Conservation (phyloP, 1,140 invertebrate genomes). For the Trichonephila clavata region DNA sequence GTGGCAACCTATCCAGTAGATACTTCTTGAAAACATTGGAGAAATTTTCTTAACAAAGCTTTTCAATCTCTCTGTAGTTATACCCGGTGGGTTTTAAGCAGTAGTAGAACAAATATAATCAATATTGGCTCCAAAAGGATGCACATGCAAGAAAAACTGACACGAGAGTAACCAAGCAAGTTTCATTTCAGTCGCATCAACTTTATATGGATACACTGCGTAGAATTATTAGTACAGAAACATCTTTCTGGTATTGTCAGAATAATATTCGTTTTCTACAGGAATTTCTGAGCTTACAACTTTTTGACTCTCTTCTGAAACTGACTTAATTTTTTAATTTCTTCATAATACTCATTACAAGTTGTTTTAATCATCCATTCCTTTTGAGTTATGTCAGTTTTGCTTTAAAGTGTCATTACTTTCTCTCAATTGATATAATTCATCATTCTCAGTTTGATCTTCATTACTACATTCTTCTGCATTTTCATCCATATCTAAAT, state of each 20-base stretch:
- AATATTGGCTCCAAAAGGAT: conserved; percentile 91
- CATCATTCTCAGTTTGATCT: not conserved
- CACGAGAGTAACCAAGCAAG: conserved; percentile 84
- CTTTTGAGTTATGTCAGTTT: not conserved
- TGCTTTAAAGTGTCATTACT: not conserved
- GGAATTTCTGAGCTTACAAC: conserved; percentile 54
- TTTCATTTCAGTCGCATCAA: conserved; percentile 1
- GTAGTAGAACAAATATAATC: conserved; percentile 90
- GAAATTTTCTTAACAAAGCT: conserved; percentile 87
- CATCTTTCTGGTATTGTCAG: conserved; percentile 82
- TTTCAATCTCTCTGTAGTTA: conserved; percentile 88
- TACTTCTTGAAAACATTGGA: conserved; percentile 89
- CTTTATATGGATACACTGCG: not conserved
- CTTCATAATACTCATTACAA: conserved; percentile 83
- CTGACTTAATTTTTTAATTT: conserved; percentile 84
- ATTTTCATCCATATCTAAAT: conserved; percentile 81
- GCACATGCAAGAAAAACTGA: conserved; percentile 92
- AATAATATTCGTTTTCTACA: not conserved
- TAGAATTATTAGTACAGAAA: conserved; percentile 77
- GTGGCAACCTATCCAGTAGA: conserved; percentile 88
- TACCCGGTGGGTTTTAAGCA: conserved; percentile 86
- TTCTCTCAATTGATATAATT: not conserved
- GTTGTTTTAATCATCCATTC: conserved; percentile 79
- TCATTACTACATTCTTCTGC: not conserved
- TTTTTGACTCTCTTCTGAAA: conserved; percentile 79